A percentile compares a stretch with the other conserved stretches of the same genome.
Conservation (phyloP, 2,113 vertebrate genomes). For the Toxotes chatareus region DNA sequence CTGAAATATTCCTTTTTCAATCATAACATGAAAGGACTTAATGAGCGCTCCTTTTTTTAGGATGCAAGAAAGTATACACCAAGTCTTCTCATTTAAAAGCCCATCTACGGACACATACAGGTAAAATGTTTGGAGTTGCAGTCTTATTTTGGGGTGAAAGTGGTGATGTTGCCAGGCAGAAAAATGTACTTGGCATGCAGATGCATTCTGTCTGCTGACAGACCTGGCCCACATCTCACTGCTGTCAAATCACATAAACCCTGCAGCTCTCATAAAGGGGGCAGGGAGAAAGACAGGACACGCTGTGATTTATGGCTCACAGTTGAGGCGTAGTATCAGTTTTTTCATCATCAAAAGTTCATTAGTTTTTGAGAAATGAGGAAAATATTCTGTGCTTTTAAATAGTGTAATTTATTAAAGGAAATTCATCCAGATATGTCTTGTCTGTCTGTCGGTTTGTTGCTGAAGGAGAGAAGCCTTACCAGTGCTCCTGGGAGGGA, state of each 20-base stretch:
- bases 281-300: constrained; percentile 26
- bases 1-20: neutral
- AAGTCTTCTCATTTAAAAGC: constrained; percentile 99
- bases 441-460: neutral
- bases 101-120: constrained; percentile 96
- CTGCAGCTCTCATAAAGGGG: constrained; percentile 48
- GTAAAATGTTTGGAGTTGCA: constrained; percentile 82
- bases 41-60: constrained; percentile 74
- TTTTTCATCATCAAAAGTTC: constrained; percentile 11
- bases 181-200: constrained; percentile 68
- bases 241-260: constrained; percentile 67
- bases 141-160: constrained; percentile 53
- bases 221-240: constrained; percentile 63
- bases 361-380: neutral
- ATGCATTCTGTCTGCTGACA: constrained; percentile 66
- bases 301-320: constrained; percentile 60
- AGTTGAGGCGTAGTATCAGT: constrained; percentile 1
- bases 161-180: constrained; percentile 74
- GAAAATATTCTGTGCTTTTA: neutral
- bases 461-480: constrained; percentile 94
- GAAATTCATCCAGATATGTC: neutral
- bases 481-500: constrained; percentile 97
- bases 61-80: constrained; percentile 97
- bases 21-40: neutral
- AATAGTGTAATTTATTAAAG: neutral